Percentiles rank a stretch among this genome's conserved stretches.
These are phyloP conservation scores for Leptinotarsa rubiginosa DNA, from an alignment of 2,888 invertebrate genomes.

Conservation along the genomic window DNA sequence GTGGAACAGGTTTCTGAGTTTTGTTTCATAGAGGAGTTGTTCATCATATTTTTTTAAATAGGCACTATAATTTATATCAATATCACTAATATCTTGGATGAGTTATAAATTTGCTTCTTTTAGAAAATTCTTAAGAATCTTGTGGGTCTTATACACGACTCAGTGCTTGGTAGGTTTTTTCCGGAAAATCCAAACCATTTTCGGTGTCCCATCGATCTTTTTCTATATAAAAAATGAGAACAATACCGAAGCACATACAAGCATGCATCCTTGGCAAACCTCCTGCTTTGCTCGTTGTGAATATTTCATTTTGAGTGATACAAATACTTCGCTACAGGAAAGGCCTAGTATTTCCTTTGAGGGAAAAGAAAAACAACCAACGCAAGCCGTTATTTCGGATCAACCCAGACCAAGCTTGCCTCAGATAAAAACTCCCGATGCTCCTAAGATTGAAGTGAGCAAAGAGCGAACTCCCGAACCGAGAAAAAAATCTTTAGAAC, in stretches of 20 bases:
- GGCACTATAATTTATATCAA: too few species aligned
- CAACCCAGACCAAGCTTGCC: slow-evolving; percentile 67
- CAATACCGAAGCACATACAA: background rate
- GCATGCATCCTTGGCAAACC: background rate
- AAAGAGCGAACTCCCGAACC: slow-evolving; percentile 79
- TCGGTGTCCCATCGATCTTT: too few species aligned
- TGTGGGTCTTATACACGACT: too few species aligned
- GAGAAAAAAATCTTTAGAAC: slow-evolving; percentile 77
- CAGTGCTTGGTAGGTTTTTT: too few species aligned
- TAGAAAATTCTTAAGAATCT: too few species aligned
- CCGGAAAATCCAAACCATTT: too few species aligned
- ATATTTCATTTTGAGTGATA: background rate
- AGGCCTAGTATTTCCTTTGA: slow-evolving; percentile 56
- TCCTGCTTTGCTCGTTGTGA: slow-evolving; percentile 22
- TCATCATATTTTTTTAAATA: too few species aligned
- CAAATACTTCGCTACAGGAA: slow-evolving; percentile 52
- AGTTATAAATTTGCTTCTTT: too few species aligned
- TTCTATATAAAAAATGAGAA: too few species aligned
- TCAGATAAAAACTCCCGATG: slow-evolving; percentile 79
- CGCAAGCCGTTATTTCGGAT: slow-evolving; percentile 48
- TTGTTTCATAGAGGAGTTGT: too few species aligned
- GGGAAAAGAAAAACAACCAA: slow-evolving; percentile 48
- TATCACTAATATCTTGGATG: too few species aligned
- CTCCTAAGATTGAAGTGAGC: slow-evolving; percentile 89
- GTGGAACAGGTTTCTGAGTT: too few species aligned